Conservation (phyloP, 2,797 vertebrate genomes). For the Garrulus glandarius region DNA sequence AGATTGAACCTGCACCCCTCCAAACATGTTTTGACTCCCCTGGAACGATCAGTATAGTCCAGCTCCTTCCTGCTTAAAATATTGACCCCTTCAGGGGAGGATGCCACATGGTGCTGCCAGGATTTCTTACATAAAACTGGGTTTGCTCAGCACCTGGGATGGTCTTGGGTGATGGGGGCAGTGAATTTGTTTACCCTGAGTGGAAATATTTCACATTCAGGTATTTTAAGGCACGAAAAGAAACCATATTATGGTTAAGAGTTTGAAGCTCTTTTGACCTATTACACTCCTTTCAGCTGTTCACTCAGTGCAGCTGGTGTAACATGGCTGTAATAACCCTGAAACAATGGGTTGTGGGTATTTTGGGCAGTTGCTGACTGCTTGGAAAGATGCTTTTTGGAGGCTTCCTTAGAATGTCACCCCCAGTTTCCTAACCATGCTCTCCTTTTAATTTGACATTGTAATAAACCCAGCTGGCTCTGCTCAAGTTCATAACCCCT, state of each 20-base stretch:
- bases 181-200: neutral
- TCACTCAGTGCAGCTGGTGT: neutral
- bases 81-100: neutral
- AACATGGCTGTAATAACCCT: neutral
- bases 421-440: rapidly evolving
- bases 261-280: neutral
- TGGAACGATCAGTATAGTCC: neutral
- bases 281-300: neutral
- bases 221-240: neutral
- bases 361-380: neutral
- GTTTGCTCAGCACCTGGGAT: neutral
- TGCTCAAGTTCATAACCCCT: rapidly evolving
- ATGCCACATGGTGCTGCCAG: neutral
- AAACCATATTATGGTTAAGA: neutral
- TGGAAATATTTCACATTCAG: neutral
- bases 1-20: neutral
- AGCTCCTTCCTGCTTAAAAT: neutral
- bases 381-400: neutral
- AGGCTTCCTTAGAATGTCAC: neutral
- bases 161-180: neutral
- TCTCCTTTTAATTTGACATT: neutral
- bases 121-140: neutral
- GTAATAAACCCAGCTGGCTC: neutral
- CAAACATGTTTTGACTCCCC: neutral
- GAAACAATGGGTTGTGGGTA: neutral